phyloP scores from a whole-genome alignment of 2,113 vertebrate genomes.

The Pyxicephalus adspersus region DNA sequence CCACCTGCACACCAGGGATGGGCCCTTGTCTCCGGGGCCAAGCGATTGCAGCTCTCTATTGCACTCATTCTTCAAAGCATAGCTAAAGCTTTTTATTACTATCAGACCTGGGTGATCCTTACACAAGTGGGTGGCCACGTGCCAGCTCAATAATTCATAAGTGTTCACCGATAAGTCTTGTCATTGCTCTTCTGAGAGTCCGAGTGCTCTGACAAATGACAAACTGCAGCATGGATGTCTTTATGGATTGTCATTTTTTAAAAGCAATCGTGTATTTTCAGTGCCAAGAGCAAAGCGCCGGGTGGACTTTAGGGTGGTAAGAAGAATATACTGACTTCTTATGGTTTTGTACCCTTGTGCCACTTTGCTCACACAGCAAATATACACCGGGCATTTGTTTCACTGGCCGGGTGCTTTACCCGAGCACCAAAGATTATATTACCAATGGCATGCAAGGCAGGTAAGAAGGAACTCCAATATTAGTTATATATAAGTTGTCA shows the following conservation, averaged over 20 bases:
- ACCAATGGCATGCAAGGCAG: no score
- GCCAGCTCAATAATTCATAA: slow-evolving; percentile 32
- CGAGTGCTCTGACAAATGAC: slow-evolving; percentile 41
- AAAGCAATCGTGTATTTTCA: no score
- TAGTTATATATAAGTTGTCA: no score
- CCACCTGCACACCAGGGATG: slow-evolving; percentile 26
- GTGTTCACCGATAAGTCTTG: slow-evolving; percentile 22
- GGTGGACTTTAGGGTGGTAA: no score
- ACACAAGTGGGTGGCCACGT: slow-evolving; percentile 47
- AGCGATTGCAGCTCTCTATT: slow-evolving; percentile 15
- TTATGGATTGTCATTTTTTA: neutral
- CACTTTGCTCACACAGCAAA: no score
- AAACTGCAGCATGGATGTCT: slow-evolving; percentile 25
- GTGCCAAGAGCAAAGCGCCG: no score
- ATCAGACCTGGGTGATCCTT: slow-evolving; percentile 2
- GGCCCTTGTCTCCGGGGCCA: slow-evolving; percentile 30
- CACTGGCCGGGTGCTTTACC: no score
- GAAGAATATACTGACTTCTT: no score
- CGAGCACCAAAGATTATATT: no score
- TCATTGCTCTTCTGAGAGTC: slow-evolving; percentile 18
- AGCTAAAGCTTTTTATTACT: slow-evolving; percentile 15
- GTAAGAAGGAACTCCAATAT: no score
- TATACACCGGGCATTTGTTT: no score
- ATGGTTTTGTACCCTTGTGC: no score
- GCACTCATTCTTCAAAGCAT: slow-evolving; percentile 43